Conservation (phyloP, 2,113 vertebrate genomes). For the Halcyon malimbica region DNA sequence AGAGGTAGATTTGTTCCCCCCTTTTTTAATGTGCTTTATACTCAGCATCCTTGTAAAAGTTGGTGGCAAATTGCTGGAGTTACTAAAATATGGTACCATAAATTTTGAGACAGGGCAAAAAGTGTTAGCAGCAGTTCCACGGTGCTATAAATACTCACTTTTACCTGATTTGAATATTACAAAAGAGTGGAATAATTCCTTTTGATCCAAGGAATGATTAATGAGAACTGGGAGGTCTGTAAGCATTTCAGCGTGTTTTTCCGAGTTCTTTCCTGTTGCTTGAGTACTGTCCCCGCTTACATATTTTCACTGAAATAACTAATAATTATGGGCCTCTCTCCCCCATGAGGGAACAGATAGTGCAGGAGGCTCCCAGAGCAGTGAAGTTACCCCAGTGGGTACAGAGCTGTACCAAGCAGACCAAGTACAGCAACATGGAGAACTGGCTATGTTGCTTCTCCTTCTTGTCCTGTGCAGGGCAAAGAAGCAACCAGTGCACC, state of each 20-base stretch:
- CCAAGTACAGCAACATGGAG: rapidly evolving
- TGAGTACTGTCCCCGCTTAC: background rate
- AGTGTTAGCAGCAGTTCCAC: background rate
- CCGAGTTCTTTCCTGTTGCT: background rate
- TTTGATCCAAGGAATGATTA: background rate
- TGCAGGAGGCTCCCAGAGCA: background rate
- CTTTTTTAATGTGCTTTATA: constrained; percentile 33
- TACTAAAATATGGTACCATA: constrained; percentile 35
- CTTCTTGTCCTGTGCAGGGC: background rate
- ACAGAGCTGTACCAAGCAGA: background rate
- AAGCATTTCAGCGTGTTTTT: background rate
- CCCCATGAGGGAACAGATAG: background rate
- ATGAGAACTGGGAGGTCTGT: background rate
- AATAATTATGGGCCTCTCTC: background rate
- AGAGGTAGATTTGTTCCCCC: constrained; percentile 1
- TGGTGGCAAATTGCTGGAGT: constrained; percentile 24
- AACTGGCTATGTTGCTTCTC: background rate
- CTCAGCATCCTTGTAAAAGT: background rate
- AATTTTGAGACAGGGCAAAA: constrained; percentile 26
- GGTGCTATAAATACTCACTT: background rate
- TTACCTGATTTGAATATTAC: constrained; percentile 3
- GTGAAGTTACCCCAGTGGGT: rapidly evolving
- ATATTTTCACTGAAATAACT: background rate
- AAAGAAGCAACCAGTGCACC: background rate
- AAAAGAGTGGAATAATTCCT: background rate